Conservation (phyloP, 2,888 invertebrate genomes). For the Philopedon plagiatum region DNA sequence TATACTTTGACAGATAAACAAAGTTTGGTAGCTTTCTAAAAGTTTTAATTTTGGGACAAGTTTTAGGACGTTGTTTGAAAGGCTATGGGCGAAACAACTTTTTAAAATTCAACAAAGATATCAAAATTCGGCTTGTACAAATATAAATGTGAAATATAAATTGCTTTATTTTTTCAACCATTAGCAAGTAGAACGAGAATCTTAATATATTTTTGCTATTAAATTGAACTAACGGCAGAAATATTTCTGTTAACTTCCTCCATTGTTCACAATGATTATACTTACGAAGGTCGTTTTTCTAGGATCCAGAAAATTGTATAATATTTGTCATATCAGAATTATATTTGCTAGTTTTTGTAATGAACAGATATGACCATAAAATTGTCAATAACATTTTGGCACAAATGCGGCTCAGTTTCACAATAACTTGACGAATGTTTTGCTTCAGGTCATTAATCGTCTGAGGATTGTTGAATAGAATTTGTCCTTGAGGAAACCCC, state of each 20-base stretch:
- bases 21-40: background rate
- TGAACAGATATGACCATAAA: no score
- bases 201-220: conserved; percentile 12
- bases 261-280: no score
- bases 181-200: background rate
- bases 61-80: background rate
- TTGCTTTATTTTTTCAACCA: background rate
- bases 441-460: no score
- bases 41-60: background rate
- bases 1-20: background rate
- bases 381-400: no score
- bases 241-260: background rate
- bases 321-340: no score
- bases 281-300: no score
- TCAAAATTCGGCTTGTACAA: conserved; percentile 8
- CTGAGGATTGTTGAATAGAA: no score
- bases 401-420: no score
- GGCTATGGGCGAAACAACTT: background rate
- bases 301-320: no score
- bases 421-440: no score
- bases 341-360: no score
- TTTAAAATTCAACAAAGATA: background rate
- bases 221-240: background rate
- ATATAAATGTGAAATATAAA: conserved; percentile 8
- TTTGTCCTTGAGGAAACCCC: no score